Conservation (phyloP, 2,113 vertebrate species). For the Cariama cristata region DNA sequence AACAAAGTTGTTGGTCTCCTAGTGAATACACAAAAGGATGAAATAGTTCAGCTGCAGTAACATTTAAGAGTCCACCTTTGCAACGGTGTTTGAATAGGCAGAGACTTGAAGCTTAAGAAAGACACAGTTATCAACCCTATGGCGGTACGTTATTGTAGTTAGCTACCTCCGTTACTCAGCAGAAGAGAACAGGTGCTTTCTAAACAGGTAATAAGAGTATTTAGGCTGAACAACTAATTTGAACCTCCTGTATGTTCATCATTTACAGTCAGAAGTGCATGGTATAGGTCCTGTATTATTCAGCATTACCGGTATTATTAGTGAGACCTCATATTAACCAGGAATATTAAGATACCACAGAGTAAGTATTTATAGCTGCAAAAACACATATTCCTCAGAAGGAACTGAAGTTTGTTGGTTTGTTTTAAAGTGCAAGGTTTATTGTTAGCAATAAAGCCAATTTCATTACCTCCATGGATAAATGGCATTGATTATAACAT, state of each 20-base stretch:
- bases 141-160: background rate
- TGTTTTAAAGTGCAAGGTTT: background rate
- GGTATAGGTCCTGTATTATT: background rate
- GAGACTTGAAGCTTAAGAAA: background rate
- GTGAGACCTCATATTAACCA: background rate
- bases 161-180: background rate
- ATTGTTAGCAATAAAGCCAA: background rate
- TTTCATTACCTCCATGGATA: background rate
- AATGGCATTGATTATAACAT: background rate
- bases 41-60: background rate
- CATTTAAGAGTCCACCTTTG: background rate
- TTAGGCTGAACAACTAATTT: background rate
- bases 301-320: background rate
- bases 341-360: background rate
- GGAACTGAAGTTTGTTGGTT: background rate
- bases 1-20: background rate
- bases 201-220: background rate
- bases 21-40: background rate
- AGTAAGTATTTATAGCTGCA: background rate
- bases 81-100: background rate
- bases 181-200: background rate
- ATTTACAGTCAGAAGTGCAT: background rate
- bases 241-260: fast-evolving
- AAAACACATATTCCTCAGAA: background rate
- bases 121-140: background rate